These are phyloP conservation scores for Brachionus paranguensis DNA, from an alignment of 1,140 invertebrate genomes.

Conservation along the genomic window DNA sequence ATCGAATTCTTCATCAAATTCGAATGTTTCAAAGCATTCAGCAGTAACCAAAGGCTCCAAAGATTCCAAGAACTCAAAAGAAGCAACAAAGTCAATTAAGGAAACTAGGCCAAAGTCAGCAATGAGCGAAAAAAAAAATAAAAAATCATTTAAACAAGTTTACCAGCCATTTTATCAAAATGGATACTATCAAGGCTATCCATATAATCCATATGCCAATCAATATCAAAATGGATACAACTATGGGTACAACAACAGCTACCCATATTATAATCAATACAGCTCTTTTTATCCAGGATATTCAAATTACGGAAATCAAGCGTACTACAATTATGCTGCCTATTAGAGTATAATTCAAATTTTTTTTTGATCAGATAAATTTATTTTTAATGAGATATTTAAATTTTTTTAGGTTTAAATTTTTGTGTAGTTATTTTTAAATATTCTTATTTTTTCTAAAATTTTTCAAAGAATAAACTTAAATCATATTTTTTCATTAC, in stretches of 20 bases:
- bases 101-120: background rate
- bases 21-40: background rate
- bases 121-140: conserved; percentile 9
- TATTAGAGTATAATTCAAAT: background rate
- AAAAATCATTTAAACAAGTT: background rate
- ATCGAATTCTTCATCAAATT: background rate
- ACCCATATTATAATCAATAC: conserved; percentile 17
- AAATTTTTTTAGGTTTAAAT: too few species aligned
- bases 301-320: background rate
- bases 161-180: background rate
- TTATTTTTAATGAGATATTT: background rate
- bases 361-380: background rate
- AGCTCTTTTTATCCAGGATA: background rate
- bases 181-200: background rate
- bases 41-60: background rate
- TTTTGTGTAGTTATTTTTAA: background rate
- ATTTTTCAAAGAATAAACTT: background rate
- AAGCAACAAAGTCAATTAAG: background rate
- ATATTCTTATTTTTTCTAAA: background rate
- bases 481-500: too few species aligned
- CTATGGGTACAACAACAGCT: background rate
- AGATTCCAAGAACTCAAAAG: background rate
- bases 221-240: background rate
- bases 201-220: background rate
- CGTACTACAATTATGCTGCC: background rate